Evolutionary conservation across 2,797 vertebrate species (phyloP).

Genomic region (Sebastes melanostomus): DNA sequence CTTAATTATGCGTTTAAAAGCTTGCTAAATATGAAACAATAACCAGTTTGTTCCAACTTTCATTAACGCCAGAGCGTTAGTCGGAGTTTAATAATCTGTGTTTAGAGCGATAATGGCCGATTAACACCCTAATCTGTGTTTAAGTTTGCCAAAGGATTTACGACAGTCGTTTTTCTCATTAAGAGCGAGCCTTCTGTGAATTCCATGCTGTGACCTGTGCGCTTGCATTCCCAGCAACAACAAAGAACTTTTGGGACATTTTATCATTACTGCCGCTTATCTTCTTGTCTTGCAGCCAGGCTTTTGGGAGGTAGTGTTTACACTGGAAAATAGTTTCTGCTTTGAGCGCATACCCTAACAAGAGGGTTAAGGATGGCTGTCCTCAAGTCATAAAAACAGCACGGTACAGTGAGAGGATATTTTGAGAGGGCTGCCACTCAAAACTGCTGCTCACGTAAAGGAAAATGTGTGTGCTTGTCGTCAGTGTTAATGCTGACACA

Average conservation of each 20-base stretch:
- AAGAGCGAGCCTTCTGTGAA: constrained; percentile 46
- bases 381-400: constrained; percentile 10
- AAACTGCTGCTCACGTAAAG: neutral
- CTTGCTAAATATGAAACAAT: constrained; percentile 43
- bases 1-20: constrained; percentile 9
- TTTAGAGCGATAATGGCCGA: constrained; percentile 41
- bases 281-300: constrained; percentile 20
- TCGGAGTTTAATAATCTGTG: neutral
- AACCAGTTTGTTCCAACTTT: constrained; percentile 38
- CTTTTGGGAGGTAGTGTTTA: constrained; percentile 35
- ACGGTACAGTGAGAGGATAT: neutral
- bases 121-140: constrained; percentile 43
- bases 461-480: neutral
- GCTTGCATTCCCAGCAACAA: constrained; percentile 22
- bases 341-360: constrained; percentile 15
- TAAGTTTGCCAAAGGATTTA: constrained; percentile 41
- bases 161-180: constrained; percentile 35
- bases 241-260: constrained; percentile 35
- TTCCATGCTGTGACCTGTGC: constrained; percentile 38
- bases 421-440: neutral
- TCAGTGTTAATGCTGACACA: neutral
- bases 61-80: constrained; percentile 3
- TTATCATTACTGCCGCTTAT: constrained; percentile 33
- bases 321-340: constrained; percentile 34
- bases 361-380: constrained; percentile 3